Percentiles rank a stretch among this genome's conserved stretches.
These are phyloP conservation scores for Pipistrellus pygmaeus DNA, from an alignment of 2,797 vertebrate genomes.

Conservation along the genomic window DNA sequence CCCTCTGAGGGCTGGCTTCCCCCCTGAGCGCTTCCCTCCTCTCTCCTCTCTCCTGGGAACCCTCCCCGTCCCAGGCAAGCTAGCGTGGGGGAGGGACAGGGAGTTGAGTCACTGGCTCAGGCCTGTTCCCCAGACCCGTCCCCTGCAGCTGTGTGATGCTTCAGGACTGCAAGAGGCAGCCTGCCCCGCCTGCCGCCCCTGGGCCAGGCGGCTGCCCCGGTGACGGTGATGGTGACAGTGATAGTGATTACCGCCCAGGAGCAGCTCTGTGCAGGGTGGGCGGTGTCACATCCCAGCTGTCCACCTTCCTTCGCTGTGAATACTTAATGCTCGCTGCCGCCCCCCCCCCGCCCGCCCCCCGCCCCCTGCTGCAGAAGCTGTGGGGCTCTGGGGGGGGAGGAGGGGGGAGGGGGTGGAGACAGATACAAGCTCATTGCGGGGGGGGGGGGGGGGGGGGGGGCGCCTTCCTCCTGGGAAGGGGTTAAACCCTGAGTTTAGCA, in stretches of 20 bases:
- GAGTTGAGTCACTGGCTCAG: background rate
- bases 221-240: too few species aligned
- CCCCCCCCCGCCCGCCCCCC: background rate
- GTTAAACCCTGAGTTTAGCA: slow-evolving; percentile 26
- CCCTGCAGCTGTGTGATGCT: background rate
- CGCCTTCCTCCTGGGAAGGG: slow-evolving; percentile 39
- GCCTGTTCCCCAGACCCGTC: background rate
- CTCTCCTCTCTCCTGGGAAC: slow-evolving; percentile 5
- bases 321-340: background rate
- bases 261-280: background rate
- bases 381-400: slow-evolving; percentile 60
- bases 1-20: background rate
- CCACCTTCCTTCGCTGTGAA: slow-evolving; percentile 10
- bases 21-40: background rate
- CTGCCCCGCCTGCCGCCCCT: background rate
- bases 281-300: too few species aligned
- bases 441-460: too few species aligned
- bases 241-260: slow-evolving; percentile 22
- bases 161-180: background rate
- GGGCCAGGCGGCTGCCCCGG: slow-evolving; percentile 54
- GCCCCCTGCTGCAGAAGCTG: background rate
- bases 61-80: background rate
- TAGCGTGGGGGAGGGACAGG: background rate
- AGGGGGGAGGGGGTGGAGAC: slow-evolving; percentile 52
- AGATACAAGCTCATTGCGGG: background rate